Evolutionary conservation across 2,797 vertebrate genomes (phyloP), one percentile per base, ranked within the genome.

Genomic region (Hippopotamyrus pictus): DNA sequence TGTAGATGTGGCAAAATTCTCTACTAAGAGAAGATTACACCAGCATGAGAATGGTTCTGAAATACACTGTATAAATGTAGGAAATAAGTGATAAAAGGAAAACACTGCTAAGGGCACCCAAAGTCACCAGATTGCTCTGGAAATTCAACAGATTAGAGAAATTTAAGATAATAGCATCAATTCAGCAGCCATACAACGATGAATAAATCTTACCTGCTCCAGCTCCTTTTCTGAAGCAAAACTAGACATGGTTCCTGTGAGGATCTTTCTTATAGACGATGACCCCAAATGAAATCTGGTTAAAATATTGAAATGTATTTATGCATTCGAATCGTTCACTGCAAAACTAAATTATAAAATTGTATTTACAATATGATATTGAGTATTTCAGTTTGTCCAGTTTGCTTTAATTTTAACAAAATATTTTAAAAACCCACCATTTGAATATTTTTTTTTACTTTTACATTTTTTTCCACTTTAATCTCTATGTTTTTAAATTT

Each of bases 251-350:
- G 88, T 90, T 22, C 89, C 89, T 2, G 2, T 50, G 9, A 90
- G 33, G 50, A 90, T 88, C 48, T 25, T 46, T 57, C 87, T 88
- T 76, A 90, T 73, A 25, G 88, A 3, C 14, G 88, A 88, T 88
- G 89, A 90, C n/a, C 89, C 88, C 88, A 90, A 22, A 73, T 90
- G 79, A 53, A 90, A 90, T 82, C 89, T 90, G 57, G 89, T 50
- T 22, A 82, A 44, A 73, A 41, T 73, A 37, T 37, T 37, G 14
- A 73, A 73, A 73, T 5, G 5, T 73, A 73, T 73, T 73, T 62
- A 62, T 33, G 5, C 19, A 73, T 73, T 73, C 41, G 5, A 37
- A 73, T 37, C 14, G 0, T 37, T 6, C 14, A 73, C 5, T 6
- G 12, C 33, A 73, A 73, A 37, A 73, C 37, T 17, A 17, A 73